Conservation (phyloP, 2,113 vertebrate species). For the Ancistrus triradiatus region DNA sequence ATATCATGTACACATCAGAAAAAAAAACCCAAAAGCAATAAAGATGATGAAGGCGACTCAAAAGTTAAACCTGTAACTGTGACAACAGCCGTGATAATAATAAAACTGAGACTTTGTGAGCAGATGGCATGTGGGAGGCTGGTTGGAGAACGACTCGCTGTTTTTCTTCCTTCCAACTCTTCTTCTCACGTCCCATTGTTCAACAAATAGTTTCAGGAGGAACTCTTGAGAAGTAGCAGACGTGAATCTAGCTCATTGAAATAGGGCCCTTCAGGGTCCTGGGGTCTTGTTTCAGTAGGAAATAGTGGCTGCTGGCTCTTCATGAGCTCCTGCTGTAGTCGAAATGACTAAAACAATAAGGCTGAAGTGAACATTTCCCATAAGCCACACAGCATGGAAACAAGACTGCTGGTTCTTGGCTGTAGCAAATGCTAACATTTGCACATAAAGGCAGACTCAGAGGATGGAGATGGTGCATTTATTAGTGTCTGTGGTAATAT, state of each 20-base stretch:
- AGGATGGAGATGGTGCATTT: not conserved
- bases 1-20: constrained; percentile 60
- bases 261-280: constrained; percentile 65
- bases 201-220: constrained; percentile 74
- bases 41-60: constrained; percentile 53
- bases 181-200: constrained; percentile 64
- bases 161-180: constrained; percentile 69
- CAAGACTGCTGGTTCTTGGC: not conserved
- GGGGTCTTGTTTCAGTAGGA: constrained; percentile 63
- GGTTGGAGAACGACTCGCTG: constrained; percentile 69
- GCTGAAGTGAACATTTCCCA: constrained; percentile 35
- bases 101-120: constrained; percentile 70
- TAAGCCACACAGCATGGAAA: constrained; percentile 9
- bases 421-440: not conserved
- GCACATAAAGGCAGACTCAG: not conserved
- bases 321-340: constrained; percentile 47
- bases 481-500: too few species aligned
- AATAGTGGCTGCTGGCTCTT: constrained; percentile 50
- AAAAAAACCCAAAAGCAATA: constrained; percentile 41
- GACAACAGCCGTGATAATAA: constrained; percentile 69
- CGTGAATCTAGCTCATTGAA: constrained; percentile 66
- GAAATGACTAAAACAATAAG: constrained; percentile 47
- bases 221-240: constrained; percentile 74
- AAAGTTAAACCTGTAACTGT: constrained; percentile 61
- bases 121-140: constrained; percentile 78